Conservation (phyloP, 2,113 vertebrate genomes). For the Stigmatopora nigra region DNA sequence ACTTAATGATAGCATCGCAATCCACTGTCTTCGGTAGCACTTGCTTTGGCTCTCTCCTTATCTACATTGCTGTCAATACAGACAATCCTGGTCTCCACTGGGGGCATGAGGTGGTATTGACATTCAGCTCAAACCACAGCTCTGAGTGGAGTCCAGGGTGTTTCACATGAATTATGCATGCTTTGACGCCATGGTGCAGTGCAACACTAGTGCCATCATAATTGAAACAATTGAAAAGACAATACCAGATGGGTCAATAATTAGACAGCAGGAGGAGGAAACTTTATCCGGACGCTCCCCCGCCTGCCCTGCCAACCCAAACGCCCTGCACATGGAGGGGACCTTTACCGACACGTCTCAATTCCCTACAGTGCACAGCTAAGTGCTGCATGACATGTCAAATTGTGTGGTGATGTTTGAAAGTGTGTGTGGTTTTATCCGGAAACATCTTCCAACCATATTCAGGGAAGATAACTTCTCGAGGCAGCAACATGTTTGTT, state of each 20-base stretch:
- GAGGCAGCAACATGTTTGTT: constrained; percentile 8
- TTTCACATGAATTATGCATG: constrained; percentile 73
- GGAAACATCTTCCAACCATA: constrained; percentile 4
- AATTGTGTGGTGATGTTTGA: constrained; percentile 6
- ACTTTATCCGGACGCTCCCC: constrained; percentile 64
- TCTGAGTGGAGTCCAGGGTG: constrained; percentile 68
- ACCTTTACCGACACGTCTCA: constrained; percentile 48
- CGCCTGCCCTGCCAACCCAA: constrained; percentile 54
- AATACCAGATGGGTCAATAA: constrained; percentile 75
- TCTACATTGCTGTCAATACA: constrained; percentile 62
- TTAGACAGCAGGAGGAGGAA: constrained; percentile 67
- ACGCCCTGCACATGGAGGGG: constrained; percentile 39
- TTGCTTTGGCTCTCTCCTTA: constrained; percentile 53
- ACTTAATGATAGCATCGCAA: constrained; percentile 44
- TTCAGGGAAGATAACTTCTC: constrained; percentile 14
- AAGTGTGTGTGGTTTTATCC: constrained; percentile 2
- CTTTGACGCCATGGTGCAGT: constrained; percentile 66
- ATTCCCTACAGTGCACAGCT: constrained; percentile 31
- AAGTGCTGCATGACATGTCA: constrained; percentile 22
- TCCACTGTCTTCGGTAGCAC: constrained; percentile 51
- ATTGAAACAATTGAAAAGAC: constrained; percentile 78
- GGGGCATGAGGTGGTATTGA: constrained; percentile 67
- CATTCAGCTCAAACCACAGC: constrained; percentile 70
- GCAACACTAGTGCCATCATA: constrained; percentile 74
- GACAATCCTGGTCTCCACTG: constrained; percentile 55